Evolutionary conservation across 2,113 vertebrate species (phyloP).

Genomic region (Megaceryle torquata): DNA sequence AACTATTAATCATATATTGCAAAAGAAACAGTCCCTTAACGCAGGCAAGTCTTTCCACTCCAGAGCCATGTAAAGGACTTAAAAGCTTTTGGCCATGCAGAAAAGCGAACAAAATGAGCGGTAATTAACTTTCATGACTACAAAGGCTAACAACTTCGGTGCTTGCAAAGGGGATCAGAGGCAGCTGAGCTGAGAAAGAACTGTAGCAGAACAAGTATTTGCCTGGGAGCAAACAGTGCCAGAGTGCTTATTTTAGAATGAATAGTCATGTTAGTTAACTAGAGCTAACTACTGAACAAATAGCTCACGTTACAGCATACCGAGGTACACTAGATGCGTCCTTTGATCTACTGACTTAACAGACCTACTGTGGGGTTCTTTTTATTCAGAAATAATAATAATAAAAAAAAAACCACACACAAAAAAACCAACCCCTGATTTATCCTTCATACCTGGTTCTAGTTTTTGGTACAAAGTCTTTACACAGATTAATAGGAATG

Average conservation of each 20-base stretch:
- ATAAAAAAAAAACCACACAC: no score
- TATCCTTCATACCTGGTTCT: background rate
- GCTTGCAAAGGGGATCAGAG: constrained; percentile 28
- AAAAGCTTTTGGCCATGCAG: constrained; percentile 31
- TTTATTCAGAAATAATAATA: background rate
- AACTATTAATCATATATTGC: constrained; percentile 1
- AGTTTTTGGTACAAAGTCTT: background rate
- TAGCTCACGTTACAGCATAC: background rate
- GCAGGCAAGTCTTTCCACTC: background rate
- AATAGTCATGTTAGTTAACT: constrained; percentile 47
- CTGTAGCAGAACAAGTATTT: constrained; percentile 52
- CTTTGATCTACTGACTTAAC: background rate
- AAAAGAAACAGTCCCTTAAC: background rate
- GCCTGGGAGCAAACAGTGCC: constrained; percentile 45
- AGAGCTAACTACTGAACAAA: constrained; percentile 45
- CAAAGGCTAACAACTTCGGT: constrained; percentile 15
- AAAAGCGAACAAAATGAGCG: constrained; percentile 23
- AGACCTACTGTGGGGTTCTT: background rate
- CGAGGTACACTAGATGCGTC: background rate
- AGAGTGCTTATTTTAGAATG: constrained; percentile 43
- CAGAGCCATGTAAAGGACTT: background rate
- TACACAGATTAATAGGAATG: background rate
- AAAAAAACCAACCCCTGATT: fast-evolving
- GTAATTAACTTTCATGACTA: constrained; percentile 56
- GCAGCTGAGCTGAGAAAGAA: constrained; percentile 31